Conservation (phyloP, 2,797 vertebrate genomes). For the Myotis planiceps region DNA sequence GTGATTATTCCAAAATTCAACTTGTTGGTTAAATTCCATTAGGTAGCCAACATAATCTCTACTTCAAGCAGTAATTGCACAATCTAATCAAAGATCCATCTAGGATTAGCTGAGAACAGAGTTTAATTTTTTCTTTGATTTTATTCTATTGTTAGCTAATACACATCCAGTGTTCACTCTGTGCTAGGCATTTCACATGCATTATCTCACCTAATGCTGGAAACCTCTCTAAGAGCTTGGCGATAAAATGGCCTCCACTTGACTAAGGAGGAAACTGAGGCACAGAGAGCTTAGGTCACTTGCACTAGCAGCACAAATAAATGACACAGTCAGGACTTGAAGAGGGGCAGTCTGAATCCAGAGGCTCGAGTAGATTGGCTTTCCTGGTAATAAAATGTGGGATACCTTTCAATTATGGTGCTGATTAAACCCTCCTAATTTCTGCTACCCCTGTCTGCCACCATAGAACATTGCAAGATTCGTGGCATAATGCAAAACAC, state of each 20-base stretch:
- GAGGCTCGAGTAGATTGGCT: background rate
- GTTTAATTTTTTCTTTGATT: slow-evolving; percentile 9
- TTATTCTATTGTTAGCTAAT: background rate
- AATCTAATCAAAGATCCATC: background rate
- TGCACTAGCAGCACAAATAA: background rate
- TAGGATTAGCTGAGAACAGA: background rate
- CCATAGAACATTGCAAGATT: background rate
- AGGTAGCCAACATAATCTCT: background rate
- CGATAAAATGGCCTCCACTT: background rate
- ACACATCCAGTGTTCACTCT: background rate
- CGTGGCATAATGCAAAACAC: background rate
- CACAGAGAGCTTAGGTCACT: background rate
- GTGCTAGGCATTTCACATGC: background rate
- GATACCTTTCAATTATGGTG: background rate
- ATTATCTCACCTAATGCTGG: background rate
- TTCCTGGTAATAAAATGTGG: background rate
- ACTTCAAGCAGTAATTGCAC: slow-evolving; percentile 8
- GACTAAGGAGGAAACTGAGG: background rate
- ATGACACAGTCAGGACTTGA: background rate
- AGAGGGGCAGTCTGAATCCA: background rate
- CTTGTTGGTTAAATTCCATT: background rate
- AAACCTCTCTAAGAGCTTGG: background rate
- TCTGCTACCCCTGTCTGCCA: background rate
- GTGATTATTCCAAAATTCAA: slow-evolving; percentile 39
- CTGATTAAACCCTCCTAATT: background rate